Percentiles rank a stretch among this genome's conserved stretches.
Evolutionary conservation across 2,888 invertebrate species (phyloP).

Genomic region (Anaspis maculata): DNA sequence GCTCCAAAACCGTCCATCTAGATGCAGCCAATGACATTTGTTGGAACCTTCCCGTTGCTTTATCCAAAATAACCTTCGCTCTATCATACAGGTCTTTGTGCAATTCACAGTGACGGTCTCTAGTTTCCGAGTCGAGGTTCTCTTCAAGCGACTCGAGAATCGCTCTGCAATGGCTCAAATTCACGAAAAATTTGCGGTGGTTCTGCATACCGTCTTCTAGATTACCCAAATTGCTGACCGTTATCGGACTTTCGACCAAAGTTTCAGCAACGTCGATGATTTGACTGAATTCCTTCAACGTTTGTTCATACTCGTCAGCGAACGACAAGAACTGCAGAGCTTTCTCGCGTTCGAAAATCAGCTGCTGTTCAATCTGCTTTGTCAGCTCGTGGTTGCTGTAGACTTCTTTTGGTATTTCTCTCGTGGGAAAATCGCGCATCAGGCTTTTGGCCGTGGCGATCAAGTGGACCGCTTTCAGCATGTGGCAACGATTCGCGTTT

Average conservation of each 20-base stretch:
- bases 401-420: constrained; percentile 59
- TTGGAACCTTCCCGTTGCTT: constrained; percentile 72
- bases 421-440: constrained; percentile 60
- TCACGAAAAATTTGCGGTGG: constrained; percentile 81
- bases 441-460: constrained; percentile 55
- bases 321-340: constrained; percentile 65
- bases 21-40: constrained; percentile 80
- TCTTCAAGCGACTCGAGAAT: constrained; percentile 80
- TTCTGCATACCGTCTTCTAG: constrained; percentile 86
- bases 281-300: constrained; percentile 76
- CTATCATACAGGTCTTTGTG: constrained; percentile 70
- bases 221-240: constrained; percentile 66
- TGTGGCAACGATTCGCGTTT: constrained; percentile 53
- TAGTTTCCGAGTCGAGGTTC: constrained; percentile 73
- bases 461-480: constrained; percentile 53
- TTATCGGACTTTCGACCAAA: constrained; percentile 67
- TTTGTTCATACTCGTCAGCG: constrained; percentile 82
- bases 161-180: constrained; percentile 77
- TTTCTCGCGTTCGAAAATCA: constrained; percentile 65
- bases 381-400: constrained; percentile 59
- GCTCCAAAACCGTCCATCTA: constrained; percentile 71
- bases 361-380: constrained; percentile 60
- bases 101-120: constrained; percentile 60
- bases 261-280: constrained; percentile 79
- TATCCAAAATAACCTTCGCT: constrained; percentile 68